Conservation (phyloP, 1,140 invertebrate species). For the Lepidurus arcticus region DNA sequence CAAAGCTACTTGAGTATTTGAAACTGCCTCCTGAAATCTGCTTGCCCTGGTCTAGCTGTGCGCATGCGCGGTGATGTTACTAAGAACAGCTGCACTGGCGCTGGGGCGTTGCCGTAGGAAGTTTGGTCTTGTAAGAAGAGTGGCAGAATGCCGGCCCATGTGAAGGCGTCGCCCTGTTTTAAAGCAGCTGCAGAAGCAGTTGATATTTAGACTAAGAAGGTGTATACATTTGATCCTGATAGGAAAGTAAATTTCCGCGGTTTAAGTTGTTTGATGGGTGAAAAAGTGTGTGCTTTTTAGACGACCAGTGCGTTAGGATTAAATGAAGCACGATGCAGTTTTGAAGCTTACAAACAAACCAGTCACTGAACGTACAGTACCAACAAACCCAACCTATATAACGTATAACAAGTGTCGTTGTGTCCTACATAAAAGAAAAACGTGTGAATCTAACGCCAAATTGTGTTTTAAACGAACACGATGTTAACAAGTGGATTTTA, state of each 20-base stretch:
- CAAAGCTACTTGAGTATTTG: not conserved
- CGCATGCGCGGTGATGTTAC: not conserved
- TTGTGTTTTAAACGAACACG: too few relatives aligned
- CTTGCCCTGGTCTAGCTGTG: not conserved
- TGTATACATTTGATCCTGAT: not conserved
- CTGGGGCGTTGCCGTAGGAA: slow-evolving; percentile 20
- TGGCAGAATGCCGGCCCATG: slow-evolving; percentile 13
- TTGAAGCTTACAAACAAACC: too few relatives aligned
- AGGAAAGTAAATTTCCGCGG: not conserved
- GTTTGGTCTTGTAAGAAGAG: not conserved
- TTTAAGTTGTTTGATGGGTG: not conserved
- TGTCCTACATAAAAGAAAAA: too few relatives aligned
- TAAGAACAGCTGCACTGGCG: slow-evolving; percentile 13
- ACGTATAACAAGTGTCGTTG: too few relatives aligned
- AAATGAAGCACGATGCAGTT: too few relatives aligned
- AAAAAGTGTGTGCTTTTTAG: not conserved
- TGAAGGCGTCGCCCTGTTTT: slow-evolving; percentile 9
- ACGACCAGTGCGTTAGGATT: too few relatives aligned
- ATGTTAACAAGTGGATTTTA: too few relatives aligned
- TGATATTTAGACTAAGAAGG: not conserved
- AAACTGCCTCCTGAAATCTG: not conserved
- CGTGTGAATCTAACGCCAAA: too few relatives aligned
- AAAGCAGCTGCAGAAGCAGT: not conserved
- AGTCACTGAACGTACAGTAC: too few relatives aligned
- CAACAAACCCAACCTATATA: too few relatives aligned